Base-by-base conservation (phyloP, 2,113 vertebrate genomes). In the Heterochromis multidens region DNA sequence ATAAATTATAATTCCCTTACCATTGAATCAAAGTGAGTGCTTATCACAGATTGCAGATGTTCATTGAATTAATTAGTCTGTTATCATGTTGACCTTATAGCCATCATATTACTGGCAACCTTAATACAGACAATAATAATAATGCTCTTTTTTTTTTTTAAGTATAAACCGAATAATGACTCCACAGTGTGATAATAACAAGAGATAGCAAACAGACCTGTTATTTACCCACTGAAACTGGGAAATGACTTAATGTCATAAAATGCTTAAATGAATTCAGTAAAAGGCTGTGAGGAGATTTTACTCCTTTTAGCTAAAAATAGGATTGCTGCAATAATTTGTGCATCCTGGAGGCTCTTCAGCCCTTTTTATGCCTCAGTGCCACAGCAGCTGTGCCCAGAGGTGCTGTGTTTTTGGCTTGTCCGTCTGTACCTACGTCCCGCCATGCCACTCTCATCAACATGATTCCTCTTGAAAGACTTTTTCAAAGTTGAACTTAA, bases 71-170 rank as follows among this genome's bases (percentile, higher is more conserved):
- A 56, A 21, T 78, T 59, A 60, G 57, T 40, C 29, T 33, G 43
- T 89, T 83, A 93, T 93, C 83, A 67, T 17, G 12, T 27, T 91
- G 87, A 93, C 92, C 90, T 94, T 87, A 52, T 11, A 76, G 54
- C 49, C 7, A 35, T 54, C 14, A 6, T 23, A 23, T 61, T 27
- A 23, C 82, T 59, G 25, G 11, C 16, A 31, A 49, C 58, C 49
- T 60, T 60, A 62, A 52, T 7, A n/a, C 10, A 10, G 5, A n/a
- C n/a, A n/a, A n/a, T n/a, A n/a, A n/a, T n/a, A n/a, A 21, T 23
- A 52, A 27, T 33, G 16, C 21, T 62, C 3, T 76, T 40, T 9
- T 65, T 37, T 70, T 58, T 43, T 67, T 59, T 60, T 65, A 85
- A 57, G 14, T 78, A 63, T 46, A 62, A 83, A 77, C 58, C 40